Conservation (phyloP, 2,113 vertebrate species). For the Neopipo cinnamomea region DNA sequence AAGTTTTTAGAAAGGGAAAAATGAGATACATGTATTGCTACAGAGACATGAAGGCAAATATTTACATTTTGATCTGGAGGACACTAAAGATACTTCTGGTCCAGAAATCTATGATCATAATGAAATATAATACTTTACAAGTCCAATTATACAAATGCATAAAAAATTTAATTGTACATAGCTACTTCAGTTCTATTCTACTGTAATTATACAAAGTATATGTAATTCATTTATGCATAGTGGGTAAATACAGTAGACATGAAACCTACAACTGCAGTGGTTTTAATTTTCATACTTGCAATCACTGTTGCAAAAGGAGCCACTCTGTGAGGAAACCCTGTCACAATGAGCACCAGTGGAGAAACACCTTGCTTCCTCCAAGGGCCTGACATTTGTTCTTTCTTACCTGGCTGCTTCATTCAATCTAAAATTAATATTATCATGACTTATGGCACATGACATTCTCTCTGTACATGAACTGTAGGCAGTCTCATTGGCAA, state of each 20-base stretch:
- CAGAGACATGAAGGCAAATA: background rate
- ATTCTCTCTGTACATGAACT: background rate
- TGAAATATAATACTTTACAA: background rate
- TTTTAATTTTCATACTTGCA: background rate
- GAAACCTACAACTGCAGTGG: background rate
- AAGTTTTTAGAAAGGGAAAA: background rate
- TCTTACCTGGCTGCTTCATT: background rate
- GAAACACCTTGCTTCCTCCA: background rate
- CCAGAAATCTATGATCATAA: background rate
- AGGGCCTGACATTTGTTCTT: background rate
- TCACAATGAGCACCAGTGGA: background rate
- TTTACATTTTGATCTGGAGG: background rate
- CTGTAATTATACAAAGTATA: background rate
- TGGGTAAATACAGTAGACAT: background rate
- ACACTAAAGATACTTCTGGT: background rate
- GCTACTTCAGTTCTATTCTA: background rate
- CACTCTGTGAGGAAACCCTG: background rate
- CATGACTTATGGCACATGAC: background rate
- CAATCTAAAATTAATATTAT: background rate
- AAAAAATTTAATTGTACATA: background rate
- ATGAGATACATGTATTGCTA: background rate
- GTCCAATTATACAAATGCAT: background rate
- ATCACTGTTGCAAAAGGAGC: background rate
- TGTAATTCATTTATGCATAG: fast-evolving
- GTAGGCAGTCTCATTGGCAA: background rate